phyloP scores from a whole-genome alignment of 2,797 vertebrate genomes.

The Silurus aristotelis region DNA sequence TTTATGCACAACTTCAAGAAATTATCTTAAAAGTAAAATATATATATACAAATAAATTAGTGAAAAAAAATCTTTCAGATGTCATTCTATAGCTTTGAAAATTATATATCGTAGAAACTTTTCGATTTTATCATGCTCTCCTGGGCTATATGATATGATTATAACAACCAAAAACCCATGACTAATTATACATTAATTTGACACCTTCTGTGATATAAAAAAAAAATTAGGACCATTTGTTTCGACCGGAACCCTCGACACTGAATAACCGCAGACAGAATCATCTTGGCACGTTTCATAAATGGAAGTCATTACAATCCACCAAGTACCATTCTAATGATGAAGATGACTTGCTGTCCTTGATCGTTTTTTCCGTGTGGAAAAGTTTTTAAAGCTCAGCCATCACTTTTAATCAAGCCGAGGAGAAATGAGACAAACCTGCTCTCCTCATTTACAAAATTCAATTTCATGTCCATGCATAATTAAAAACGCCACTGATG shows the following conservation, averaged over 20 bases:
- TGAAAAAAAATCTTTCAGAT: background rate
- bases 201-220: background rate
- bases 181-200: background rate
- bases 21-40: no score
- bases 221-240: slow-evolving; percentile 10
- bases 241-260: background rate
- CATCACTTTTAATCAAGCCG: slow-evolving; percentile 28
- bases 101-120: background rate
- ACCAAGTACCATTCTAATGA: slow-evolving; percentile 26
- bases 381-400: slow-evolving; percentile 1
- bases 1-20: no score
- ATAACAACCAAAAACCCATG: background rate
- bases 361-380: background rate
- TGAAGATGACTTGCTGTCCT: slow-evolving; percentile 34
- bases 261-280: background rate
- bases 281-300: slow-evolving; percentile 27
- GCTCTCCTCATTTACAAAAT: slow-evolving; percentile 27
- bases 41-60: background rate
- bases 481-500: slow-evolving; percentile 32
- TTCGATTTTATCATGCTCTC: background rate
- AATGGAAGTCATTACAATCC: slow-evolving; percentile 36
- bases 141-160: background rate
- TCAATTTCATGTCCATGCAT: slow-evolving; percentile 24
- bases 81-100: no score
- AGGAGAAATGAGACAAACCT: slow-evolving; percentile 35